These are phyloP conservation scores for Campylorhamphus procurvoides DNA, from an alignment of 2,113 vertebrate species.

Conservation along the genomic window DNA sequence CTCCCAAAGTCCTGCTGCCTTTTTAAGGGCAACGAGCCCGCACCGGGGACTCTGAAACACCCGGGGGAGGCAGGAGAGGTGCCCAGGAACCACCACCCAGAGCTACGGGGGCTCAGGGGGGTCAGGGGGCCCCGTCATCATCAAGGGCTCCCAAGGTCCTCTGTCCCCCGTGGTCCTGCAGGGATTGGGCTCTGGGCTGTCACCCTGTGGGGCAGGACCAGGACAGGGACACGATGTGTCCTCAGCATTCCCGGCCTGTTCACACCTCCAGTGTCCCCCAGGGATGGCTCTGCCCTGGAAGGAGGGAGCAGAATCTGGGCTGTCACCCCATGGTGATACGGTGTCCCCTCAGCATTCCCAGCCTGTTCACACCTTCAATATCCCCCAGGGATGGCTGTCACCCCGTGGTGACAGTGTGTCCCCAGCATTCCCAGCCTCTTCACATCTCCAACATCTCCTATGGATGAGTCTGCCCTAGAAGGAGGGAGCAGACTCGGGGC, in stretches of 20 bases:
- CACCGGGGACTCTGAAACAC: fast-evolving
- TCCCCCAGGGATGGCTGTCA: background rate
- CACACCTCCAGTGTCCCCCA: fast-evolving
- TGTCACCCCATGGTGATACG: background rate
- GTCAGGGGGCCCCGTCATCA: background rate
- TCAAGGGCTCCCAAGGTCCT: background rate
- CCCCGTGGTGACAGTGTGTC: fast-evolving
- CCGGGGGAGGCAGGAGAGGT: background rate
- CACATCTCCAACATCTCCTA: fast-evolving
- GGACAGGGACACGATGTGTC: background rate
- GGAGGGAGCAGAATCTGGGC: background rate
- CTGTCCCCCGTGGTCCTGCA: fast-evolving
- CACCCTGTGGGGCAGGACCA: background rate
- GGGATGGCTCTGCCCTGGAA: background rate
- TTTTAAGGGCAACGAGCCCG: slow-evolving; percentile 7
- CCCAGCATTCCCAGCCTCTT: background rate
- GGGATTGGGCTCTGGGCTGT: background rate
- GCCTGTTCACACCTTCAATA: no score
- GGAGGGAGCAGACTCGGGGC: background rate
- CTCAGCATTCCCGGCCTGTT: background rate
- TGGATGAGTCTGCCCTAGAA: fast-evolving
- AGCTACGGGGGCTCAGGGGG: fast-evolving
- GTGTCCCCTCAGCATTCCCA: background rate
- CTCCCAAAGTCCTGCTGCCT: slow-evolving; percentile 24
- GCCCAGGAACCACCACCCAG: background rate